These are phyloP conservation scores for Mellivora capensis DNA, from an alignment of 2,113 vertebrate species.

Conservation along the genomic window DNA sequence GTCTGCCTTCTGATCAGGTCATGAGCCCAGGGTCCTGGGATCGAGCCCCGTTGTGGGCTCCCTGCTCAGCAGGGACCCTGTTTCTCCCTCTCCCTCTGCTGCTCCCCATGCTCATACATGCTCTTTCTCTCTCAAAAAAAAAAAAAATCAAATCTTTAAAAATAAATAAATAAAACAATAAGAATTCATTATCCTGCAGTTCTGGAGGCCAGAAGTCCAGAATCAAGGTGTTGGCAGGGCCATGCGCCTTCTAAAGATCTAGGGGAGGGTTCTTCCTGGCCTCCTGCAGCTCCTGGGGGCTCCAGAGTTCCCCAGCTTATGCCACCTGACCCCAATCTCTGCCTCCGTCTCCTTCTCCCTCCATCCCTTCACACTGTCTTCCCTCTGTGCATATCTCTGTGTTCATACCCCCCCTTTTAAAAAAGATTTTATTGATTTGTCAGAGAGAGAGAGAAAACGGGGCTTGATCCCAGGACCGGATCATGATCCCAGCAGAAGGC, in stretches of 20 bases:
- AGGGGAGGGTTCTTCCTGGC: neutral
- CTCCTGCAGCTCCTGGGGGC: neutral
- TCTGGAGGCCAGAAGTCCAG: neutral
- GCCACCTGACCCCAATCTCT: neutral
- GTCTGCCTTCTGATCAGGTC: neutral
- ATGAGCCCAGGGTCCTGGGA: neutral
- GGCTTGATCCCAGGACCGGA: no score
- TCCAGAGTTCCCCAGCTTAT: neutral
- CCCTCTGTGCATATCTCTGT: neutral
- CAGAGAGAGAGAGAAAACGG: no score
- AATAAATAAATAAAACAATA: neutral
- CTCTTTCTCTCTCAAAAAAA: neutral
- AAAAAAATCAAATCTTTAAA: neutral
- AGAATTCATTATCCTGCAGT: neutral
- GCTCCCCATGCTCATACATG: neutral
- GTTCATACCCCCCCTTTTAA: neutral
- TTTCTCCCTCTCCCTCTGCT: neutral
- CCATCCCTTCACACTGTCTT: neutral
- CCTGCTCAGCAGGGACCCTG: neutral
- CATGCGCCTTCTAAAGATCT: neutral
- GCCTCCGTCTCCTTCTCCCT: neutral
- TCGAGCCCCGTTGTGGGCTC: neutral
- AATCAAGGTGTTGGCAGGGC: neutral
- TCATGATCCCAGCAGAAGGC: no score
- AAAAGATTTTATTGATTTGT: no score